Conservation (phyloP, 2,113 vertebrate species). For the Porphyrio hochstetteri region DNA sequence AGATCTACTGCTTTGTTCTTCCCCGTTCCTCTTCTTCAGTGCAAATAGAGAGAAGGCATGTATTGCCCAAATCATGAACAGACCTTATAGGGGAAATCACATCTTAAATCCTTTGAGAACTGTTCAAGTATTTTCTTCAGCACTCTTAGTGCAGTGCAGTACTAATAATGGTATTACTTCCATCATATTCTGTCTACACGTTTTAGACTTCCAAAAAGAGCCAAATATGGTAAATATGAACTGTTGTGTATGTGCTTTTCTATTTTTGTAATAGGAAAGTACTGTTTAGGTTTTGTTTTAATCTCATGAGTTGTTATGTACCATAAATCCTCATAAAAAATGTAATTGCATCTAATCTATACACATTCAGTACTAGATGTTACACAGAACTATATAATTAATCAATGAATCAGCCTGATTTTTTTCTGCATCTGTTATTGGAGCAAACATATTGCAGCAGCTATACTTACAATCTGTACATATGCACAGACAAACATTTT, state of each 20-base stretch:
- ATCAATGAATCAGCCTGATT: neutral
- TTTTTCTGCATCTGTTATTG: neutral
- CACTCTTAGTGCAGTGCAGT: neutral
- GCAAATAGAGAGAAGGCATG: neutral
- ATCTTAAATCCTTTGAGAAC: neutral
- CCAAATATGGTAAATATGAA: neutral
- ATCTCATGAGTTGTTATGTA: neutral
- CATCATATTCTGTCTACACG: neutral
- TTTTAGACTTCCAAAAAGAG: neutral
- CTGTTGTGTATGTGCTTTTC: neutral
- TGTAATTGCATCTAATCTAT: neutral
- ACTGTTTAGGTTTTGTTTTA: neutral
- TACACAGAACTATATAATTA: neutral
- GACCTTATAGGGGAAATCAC: neutral
- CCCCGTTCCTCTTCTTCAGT: neutral
- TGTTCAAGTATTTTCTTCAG: neutral
- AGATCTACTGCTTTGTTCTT: neutral
- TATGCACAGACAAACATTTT: neutral
- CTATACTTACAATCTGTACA: neutral
- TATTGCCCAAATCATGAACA: neutral
- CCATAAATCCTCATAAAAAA: constrained; percentile 9
- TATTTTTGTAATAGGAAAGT: neutral
- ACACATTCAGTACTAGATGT: neutral
- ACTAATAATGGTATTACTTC: neutral
- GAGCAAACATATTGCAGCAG: neutral